phyloP scores from a whole-genome alignment of 2,888 invertebrate species.

The Trichopria drosophilae region DNA sequence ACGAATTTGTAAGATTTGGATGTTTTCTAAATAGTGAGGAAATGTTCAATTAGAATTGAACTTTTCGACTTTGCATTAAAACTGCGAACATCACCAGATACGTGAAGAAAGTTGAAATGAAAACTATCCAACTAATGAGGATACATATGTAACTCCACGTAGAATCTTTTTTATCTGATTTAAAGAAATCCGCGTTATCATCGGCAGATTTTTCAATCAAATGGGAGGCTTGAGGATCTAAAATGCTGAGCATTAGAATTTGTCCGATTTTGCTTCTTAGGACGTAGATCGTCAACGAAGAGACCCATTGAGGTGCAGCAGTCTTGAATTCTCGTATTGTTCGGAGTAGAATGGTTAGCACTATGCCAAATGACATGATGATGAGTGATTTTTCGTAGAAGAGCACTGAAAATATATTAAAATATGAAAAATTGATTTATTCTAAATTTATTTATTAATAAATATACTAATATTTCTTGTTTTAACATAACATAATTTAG shows the following conservation, averaged over 20 bases:
- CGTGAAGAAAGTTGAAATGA: slow-evolving; percentile 35
- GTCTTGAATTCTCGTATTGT: slow-evolving; percentile 37
- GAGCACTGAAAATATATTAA: slow-evolving; percentile 39
- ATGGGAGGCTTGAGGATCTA: slow-evolving; percentile 46
- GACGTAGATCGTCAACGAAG: slow-evolving; percentile 33
- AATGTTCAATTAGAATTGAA: no score
- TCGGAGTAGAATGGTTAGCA: slow-evolving; percentile 31
- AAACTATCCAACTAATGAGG: slow-evolving; percentile 45
- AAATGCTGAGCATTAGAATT: slow-evolving; percentile 42
- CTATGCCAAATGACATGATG: slow-evolving; percentile 28
- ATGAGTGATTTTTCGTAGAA: slow-evolving; percentile 47
- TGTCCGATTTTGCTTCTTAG: slow-evolving; percentile 46
- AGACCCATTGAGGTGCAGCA: slow-evolving; percentile 44
- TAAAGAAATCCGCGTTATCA: slow-evolving; percentile 38
- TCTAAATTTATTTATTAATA: no score
- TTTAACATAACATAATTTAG: no score
- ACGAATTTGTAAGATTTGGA: no score
- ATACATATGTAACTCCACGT: slow-evolving; percentile 44
- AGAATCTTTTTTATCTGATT: slow-evolving; percentile 26
- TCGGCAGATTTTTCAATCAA: slow-evolving; percentile 40
- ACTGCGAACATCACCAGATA: slow-evolving; percentile 42
- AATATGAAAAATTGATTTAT: no score
- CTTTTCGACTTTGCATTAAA: no score
- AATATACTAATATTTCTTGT: no score
- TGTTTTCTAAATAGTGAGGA: no score